phyloP scores from a whole-genome alignment of 2,113 vertebrate species.

The Semnornis frantzii region DNA sequence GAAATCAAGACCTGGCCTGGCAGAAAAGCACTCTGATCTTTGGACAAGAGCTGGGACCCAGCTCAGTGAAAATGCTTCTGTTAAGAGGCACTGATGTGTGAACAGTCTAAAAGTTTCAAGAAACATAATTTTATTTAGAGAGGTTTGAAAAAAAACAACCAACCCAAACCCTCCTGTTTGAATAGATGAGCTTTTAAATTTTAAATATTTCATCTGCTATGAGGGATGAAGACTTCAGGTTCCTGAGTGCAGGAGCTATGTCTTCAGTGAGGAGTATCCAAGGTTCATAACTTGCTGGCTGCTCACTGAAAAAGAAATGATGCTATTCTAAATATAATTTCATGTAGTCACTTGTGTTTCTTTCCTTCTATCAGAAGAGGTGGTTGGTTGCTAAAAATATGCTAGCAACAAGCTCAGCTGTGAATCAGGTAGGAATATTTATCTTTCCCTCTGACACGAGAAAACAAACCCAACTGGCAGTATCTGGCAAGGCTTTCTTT shows the following conservation, averaged over 20 bases:
- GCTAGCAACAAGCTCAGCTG: not conserved
- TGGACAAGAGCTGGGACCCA: not conserved
- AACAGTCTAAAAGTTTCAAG: not conserved
- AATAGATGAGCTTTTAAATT: not conserved
- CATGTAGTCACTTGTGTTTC: not conserved
- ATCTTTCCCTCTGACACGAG: constrained; percentile 21
- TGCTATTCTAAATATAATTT: not conserved
- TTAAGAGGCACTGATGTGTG: not conserved
- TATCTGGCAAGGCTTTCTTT: constrained; percentile 43
- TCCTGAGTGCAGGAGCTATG: not conserved
- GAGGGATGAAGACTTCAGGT: not conserved
- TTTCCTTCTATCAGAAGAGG: not conserved
- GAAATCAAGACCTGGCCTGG: not conserved
- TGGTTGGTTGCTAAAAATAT: constrained; percentile 37
- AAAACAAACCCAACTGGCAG: constrained; percentile 50
- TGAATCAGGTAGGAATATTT: constrained; percentile 61
- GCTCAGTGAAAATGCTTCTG: not conserved
- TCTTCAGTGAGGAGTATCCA: not conserved
- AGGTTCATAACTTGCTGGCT: not conserved
- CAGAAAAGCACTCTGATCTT: not conserved
- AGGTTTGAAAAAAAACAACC: not conserved
- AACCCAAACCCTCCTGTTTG: not conserved
- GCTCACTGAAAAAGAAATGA: not conserved
- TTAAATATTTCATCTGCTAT: not conserved
- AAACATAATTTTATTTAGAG: not conserved